Conservation (phyloP, 2,888 invertebrate species). For the Drosophila atripex region DNA sequence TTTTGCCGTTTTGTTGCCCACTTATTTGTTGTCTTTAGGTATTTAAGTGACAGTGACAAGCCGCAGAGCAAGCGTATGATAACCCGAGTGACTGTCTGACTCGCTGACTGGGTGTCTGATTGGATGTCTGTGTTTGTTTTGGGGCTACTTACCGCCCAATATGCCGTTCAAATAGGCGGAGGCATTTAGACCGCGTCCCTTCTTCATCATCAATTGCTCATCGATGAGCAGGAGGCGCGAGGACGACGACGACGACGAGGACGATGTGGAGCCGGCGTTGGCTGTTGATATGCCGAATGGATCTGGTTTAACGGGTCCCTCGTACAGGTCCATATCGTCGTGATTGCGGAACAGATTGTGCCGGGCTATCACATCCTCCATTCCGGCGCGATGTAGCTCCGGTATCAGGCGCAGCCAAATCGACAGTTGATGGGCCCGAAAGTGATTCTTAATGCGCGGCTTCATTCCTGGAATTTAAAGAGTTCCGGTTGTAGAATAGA, state of each 20-base stretch:
- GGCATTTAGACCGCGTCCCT: conserved; percentile 77
- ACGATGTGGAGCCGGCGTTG: conserved; percentile 49
- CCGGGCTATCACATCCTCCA: conserved; percentile 93
- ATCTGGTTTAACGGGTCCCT: conserved; percentile 93
- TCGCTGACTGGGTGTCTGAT: conserved; percentile 18
- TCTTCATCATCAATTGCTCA: conserved; percentile 81
- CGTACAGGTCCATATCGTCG: conserved; percentile 94
- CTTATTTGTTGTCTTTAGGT: conserved; percentile 44
- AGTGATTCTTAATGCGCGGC: conserved; percentile 95
- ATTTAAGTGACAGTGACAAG: conserved; percentile 51
- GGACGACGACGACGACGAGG: conserved; percentile 62
- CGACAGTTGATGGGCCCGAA: conserved; percentile 96
- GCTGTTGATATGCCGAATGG: conserved; percentile 85
- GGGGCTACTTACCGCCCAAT: conserved; percentile 81
- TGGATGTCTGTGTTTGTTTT: conserved; percentile 25
- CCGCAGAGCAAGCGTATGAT: conserved; percentile 27
- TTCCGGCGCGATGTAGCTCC: conserved; percentile 93
- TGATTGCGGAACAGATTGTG: conserved; percentile 96
- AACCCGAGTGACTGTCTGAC: background rate
- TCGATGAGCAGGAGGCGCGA: conserved; percentile 82
- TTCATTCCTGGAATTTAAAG: conserved; percentile 89
- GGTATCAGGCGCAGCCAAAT: conserved; percentile 97
- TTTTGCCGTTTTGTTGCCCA: conserved; percentile 26
- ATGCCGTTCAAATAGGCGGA: conserved; percentile 80
- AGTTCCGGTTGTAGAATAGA: conserved; percentile 1